phyloP scores from a whole-genome alignment of 2,888 invertebrate genomes.

The Cerceris rybyensis region DNA sequence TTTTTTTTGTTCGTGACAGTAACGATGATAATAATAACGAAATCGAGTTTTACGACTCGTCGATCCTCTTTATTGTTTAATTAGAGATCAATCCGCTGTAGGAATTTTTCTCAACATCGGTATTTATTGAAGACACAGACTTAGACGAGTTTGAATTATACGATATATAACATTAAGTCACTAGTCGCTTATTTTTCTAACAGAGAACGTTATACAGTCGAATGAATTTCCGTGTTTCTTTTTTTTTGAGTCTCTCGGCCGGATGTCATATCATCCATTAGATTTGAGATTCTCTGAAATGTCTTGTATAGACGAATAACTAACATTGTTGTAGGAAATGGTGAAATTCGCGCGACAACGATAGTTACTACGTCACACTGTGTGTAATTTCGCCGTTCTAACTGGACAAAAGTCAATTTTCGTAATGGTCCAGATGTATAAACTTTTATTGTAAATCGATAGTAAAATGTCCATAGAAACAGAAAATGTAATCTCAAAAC shows the following conservation, averaged over 20 bases:
- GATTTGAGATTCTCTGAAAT: background rate
- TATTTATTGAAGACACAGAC: constrained; percentile 24
- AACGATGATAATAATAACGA: constrained; percentile 5
- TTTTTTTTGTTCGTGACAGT: background rate
- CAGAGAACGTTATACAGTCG: background rate
- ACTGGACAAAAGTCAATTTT: no score
- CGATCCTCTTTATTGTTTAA: constrained; percentile 13
- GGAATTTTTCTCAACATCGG: background rate
- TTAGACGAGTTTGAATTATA: background rate
- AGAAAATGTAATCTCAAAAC: no score
- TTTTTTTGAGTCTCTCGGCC: background rate
- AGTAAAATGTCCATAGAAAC: no score
- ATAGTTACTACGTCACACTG: background rate
- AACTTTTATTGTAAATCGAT: no score
- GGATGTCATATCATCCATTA: background rate
- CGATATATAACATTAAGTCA: constrained; percentile 26
- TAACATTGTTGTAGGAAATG: constrained; percentile 10
- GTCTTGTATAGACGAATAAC: background rate
- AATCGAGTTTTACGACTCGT: background rate
- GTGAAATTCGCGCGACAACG: background rate
- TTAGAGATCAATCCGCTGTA: constrained; percentile 19
- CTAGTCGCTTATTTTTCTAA: constrained; percentile 7
- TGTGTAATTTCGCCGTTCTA: no score
- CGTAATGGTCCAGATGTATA: no score
- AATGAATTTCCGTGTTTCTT: background rate